These are phyloP conservation scores for Melanostoma mellinum DNA, from an alignment of 2,888 invertebrate species.

Conservation along the genomic window DNA sequence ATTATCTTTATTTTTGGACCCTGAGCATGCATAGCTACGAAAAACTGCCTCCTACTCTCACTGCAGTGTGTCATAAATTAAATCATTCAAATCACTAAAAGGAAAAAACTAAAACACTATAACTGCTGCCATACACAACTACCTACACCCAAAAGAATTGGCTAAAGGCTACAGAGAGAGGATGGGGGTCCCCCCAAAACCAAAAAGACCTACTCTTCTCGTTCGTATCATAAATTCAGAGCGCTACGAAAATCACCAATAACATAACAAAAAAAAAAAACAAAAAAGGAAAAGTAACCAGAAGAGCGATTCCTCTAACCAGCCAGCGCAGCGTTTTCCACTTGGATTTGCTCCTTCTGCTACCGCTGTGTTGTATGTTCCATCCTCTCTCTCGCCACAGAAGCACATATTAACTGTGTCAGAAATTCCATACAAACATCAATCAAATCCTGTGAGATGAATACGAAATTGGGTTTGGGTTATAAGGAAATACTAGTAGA, in stretches of 20 bases:
- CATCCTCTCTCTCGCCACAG: slow-evolving; percentile 34
- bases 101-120: background rate
- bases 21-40: background rate
- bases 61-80: slow-evolving; percentile 61
- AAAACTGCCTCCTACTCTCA: slow-evolving; percentile 18
- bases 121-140: background rate
- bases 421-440: slow-evolving; percentile 73
- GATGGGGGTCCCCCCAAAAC: background rate
- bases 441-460: slow-evolving; percentile 73
- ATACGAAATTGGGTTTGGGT: slow-evolving; percentile 64
- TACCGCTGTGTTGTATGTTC: slow-evolving; percentile 26
- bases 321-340: slow-evolving; percentile 38
- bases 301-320: slow-evolving; percentile 26
- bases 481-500: slow-evolving; percentile 50
- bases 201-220: slow-evolving; percentile 15
- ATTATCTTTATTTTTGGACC: slow-evolving; percentile 44
- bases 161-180: slow-evolving; percentile 24
- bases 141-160: slow-evolving; percentile 38
- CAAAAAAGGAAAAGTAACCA: slow-evolving; percentile 7
- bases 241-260: slow-evolving; percentile 67
- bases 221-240: slow-evolving; percentile 69
- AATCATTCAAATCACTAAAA: slow-evolving; percentile 68
- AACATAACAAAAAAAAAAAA: slow-evolving; percentile 28
- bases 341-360: slow-evolving; percentile 56
- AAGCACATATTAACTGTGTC: slow-evolving; percentile 71